Conservation (phyloP, 2,888 invertebrate species). For the Mesorhabditis sp. region DNA sequence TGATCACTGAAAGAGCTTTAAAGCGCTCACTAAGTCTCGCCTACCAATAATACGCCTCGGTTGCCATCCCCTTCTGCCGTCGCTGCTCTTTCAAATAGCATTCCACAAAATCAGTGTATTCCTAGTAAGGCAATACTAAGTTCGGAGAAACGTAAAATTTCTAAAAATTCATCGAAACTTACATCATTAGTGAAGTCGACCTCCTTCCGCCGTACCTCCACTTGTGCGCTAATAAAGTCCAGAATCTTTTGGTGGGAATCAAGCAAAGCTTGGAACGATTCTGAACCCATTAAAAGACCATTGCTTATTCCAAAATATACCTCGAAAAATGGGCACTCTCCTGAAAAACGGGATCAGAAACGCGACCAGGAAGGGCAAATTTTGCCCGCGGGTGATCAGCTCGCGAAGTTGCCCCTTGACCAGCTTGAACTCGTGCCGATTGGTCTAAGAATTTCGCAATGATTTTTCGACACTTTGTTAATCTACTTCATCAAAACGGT, state of each 20-base stretch:
- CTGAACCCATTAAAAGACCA: too few species aligned
- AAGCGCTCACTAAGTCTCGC: too few species aligned
- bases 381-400: background rate
- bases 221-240: background rate
- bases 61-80: constrained; percentile 15
- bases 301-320: background rate
- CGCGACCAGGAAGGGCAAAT: background rate
- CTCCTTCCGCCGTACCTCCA: background rate
- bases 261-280: background rate
- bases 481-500: constrained; percentile 30
- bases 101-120: constrained; percentile 21
- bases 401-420: background rate
- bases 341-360: background rate
- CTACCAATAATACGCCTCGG: constrained; percentile 18
- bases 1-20: background rate
- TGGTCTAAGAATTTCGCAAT: background rate
- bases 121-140: constrained; percentile 2
- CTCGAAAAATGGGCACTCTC: background rate
- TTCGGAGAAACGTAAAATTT: background rate
- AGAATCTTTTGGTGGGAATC: background rate
- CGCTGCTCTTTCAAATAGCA: constrained; percentile 24
- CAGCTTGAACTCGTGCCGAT: background rate
- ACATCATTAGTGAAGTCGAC: background rate
- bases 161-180: background rate
- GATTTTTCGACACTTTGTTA: background rate